Evolutionary conservation across 2,888 invertebrate species (phyloP).

Genomic region (Tortricodes alternella): DNA sequence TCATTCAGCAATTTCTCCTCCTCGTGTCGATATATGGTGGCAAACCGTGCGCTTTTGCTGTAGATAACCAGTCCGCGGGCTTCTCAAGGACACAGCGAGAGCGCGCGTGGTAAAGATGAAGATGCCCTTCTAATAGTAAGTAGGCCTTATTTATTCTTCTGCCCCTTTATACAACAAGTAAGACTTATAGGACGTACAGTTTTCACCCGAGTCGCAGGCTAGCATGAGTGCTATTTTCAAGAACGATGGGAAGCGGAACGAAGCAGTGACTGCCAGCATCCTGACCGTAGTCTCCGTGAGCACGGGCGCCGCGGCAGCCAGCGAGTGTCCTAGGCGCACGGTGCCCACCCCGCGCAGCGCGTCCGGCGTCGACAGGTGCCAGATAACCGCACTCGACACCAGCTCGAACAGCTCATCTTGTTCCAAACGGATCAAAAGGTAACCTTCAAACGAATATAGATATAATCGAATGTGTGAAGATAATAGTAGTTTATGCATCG

Average conservation of each 20-base stretch:
- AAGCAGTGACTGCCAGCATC: slow-evolving; percentile 56
- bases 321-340: slow-evolving; percentile 37
- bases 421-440: slow-evolving; percentile 56
- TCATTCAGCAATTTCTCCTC: too few relatives aligned
- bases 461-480: too few relatives aligned
- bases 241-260: slow-evolving; percentile 53
- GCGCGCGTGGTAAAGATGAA: too few relatives aligned
- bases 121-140: too few relatives aligned
- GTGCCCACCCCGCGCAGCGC: slow-evolving; percentile 37
- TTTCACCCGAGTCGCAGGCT: slow-evolving; percentile 52
- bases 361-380: slow-evolving; percentile 59
- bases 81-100: too few relatives aligned
- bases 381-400: slow-evolving; percentile 52
- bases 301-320: slow-evolving; percentile 50
- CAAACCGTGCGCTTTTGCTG: too few relatives aligned
- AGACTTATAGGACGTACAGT: slow-evolving; percentile 64
- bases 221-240: slow-evolving; percentile 55
- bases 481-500: too few relatives aligned
- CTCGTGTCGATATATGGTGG: too few relatives aligned
- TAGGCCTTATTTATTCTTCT: too few relatives aligned
- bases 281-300: slow-evolving; percentile 48
- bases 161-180: too few relatives aligned
- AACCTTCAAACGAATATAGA: too few relatives aligned
- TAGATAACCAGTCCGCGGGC: too few relatives aligned
- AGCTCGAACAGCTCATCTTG: slow-evolving; percentile 55